phyloP scores from a whole-genome alignment of 2,113 vertebrate species.

The Puffinus mauretanicus region DNA sequence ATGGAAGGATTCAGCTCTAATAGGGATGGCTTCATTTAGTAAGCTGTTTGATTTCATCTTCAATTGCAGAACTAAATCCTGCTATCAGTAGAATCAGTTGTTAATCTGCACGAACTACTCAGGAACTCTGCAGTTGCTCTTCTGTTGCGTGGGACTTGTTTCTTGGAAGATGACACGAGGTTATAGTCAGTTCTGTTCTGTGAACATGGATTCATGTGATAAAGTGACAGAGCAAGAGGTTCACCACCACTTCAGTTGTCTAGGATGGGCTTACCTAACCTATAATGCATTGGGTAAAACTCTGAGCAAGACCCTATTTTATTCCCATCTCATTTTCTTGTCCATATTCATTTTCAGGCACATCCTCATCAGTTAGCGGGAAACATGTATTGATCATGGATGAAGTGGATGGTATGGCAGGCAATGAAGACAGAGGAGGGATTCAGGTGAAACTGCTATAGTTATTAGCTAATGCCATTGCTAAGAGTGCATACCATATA shows the following conservation, averaged over 20 bases:
- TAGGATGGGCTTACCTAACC: neutral
- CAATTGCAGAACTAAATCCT: neutral
- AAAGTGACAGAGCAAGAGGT: neutral
- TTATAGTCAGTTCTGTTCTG: neutral
- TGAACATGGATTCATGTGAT: neutral
- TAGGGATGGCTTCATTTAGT: neutral
- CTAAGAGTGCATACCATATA: neutral
- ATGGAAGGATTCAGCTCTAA: fast-evolving
- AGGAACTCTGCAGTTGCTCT: neutral
- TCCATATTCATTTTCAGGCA: conserved; percentile 72
- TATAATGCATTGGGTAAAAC: neutral
- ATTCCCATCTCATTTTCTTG: conserved; percentile 37
- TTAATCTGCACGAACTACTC: neutral
- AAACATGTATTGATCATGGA: conserved; percentile 97
- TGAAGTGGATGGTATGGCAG: conserved; percentile 98
- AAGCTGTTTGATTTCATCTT: neutral
- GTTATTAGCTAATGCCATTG: neutral
- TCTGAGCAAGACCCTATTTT: neutral
- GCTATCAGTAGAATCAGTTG: neutral
- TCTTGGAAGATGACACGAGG: neutral
- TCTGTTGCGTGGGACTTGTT: neutral
- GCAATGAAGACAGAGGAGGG: conserved; percentile 94
- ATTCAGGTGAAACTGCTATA: conserved; percentile 83
- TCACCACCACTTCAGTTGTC: neutral
- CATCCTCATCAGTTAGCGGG: conserved; percentile 78